These are phyloP conservation scores for Apoda limacodes DNA, from an alignment of 2,888 invertebrate species.

Conservation along the genomic window DNA sequence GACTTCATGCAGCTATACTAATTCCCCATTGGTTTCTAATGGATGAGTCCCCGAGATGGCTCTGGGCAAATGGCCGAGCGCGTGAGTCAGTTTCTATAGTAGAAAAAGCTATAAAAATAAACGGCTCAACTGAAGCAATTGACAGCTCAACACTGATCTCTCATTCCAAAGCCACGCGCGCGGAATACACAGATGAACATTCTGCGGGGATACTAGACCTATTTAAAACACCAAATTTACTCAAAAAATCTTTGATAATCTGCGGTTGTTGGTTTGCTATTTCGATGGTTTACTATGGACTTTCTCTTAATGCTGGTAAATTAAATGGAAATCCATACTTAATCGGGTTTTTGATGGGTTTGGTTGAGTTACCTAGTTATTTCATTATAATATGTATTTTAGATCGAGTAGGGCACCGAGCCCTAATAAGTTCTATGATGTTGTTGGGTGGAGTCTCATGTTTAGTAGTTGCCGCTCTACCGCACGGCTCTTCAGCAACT, in stretches of 20 bases:
- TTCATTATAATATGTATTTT: constrained; percentile 78
- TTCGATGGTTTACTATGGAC: constrained; percentile 86
- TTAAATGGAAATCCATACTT: constrained; percentile 85
- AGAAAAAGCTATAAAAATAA: constrained; percentile 78
- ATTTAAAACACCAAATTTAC: constrained; percentile 81
- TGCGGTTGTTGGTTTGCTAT: constrained; percentile 90
- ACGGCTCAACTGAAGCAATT: constrained; percentile 71
- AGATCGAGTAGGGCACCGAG: constrained; percentile 81
- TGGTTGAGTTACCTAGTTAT: constrained; percentile 87
- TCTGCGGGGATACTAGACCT: constrained; percentile 77
- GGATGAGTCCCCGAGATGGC: constrained; percentile 91
- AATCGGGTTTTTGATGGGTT: constrained; percentile 80
- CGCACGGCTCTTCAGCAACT: constrained; percentile 71
- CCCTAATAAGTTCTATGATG: constrained; percentile 82
- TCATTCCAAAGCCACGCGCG: constrained; percentile 66
- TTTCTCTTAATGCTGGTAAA: constrained; percentile 83
- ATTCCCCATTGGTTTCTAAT: constrained; percentile 86
- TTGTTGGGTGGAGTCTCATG: constrained; percentile 83
- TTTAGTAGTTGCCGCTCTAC: constrained; percentile 77
- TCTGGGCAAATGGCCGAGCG: constrained; percentile 85
- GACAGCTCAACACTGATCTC: constrained; percentile 75
- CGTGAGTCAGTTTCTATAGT: constrained; percentile 81
- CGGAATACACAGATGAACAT: constrained; percentile 52
- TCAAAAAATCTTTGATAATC: constrained; percentile 82
- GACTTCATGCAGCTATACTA: constrained; percentile 77